Conservation (phyloP, 2,888 invertebrate species). For the Crossocerus cetratus region DNA sequence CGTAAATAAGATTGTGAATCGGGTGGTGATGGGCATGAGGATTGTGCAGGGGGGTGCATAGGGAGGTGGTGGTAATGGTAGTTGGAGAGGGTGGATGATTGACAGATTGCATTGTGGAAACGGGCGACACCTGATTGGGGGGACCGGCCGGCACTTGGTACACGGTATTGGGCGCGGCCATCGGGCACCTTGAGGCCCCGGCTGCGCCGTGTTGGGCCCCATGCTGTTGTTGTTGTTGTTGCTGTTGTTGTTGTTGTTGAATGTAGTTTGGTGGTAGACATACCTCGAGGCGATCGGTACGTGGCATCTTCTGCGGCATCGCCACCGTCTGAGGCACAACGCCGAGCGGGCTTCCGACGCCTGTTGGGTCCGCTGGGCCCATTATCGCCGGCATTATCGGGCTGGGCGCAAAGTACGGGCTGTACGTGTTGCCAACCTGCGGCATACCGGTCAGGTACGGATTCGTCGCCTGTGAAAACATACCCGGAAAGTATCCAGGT, state of each 20-base stretch:
- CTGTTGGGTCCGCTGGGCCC: conserved; percentile 88
- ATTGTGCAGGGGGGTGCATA: conserved; percentile 71
- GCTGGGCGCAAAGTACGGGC: conserved; percentile 92
- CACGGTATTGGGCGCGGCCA: conserved; percentile 66
- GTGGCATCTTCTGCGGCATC: conserved; percentile 94
- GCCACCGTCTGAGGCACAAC: conserved; percentile 91
- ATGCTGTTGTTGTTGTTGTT: conserved; percentile 61
- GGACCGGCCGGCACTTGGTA: conserved; percentile 74
- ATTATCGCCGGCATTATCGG: conserved; percentile 94
- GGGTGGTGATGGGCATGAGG: conserved; percentile 72
- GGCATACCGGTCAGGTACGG: conserved; percentile 95
- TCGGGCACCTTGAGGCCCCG: conserved; percentile 73
- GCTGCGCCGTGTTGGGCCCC: conserved; percentile 67
- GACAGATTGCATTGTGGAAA: conserved; percentile 76
- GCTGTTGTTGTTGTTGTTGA: conserved; percentile 72
- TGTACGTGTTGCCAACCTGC: conserved; percentile 92
- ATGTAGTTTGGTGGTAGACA: conserved; percentile 78
- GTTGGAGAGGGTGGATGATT: conserved; percentile 73
- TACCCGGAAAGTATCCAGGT: conserved; percentile 68
- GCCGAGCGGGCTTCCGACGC: conserved; percentile 88
- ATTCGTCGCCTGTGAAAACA: conserved; percentile 86
- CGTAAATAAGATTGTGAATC: conserved; percentile 75
- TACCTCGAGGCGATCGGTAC: conserved; percentile 98
- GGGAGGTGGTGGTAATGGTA: conserved; percentile 67
- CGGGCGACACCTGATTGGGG: conserved; percentile 76